These are phyloP conservation scores for Xyrauchen texanus DNA, from an alignment of 2,113 vertebrate species.

Conservation along the genomic window DNA sequence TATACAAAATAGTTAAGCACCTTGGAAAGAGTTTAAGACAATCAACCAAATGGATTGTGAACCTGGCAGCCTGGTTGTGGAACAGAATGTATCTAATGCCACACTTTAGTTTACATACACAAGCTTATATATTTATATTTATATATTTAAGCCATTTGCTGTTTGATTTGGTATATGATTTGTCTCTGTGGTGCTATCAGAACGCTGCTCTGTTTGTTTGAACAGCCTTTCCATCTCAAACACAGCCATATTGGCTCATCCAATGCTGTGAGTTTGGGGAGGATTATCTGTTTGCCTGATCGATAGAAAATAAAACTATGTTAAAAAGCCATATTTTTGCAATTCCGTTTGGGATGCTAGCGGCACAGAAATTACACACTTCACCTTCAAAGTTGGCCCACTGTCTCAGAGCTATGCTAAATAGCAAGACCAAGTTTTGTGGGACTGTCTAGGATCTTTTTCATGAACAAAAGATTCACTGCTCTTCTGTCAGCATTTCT, in stretches of 20 bases:
- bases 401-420: background rate
- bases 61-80: background rate
- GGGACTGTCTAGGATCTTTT: background rate
- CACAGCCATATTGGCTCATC: no score
- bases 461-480: conserved; percentile 1
- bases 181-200: no score
- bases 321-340: no score
- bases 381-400: background rate
- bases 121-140: no score
- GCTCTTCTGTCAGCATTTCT: background rate
- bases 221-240: no score
- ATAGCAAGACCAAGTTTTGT: conserved; percentile 3
- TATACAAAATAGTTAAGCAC: background rate
- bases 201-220: no score
- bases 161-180: no score
- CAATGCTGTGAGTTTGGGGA: no score
- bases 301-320: no score
- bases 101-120: background rate
- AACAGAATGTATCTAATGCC: background rate
- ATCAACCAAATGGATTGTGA: conserved; percentile 4
- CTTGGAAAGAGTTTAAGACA: background rate
- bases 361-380: background rate
- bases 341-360: no score
- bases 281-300: no score
- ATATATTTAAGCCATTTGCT: no score